These are phyloP conservation scores for Eupelmus urozonus DNA, from an alignment of 2,888 invertebrate species.

Conservation along the genomic window DNA sequence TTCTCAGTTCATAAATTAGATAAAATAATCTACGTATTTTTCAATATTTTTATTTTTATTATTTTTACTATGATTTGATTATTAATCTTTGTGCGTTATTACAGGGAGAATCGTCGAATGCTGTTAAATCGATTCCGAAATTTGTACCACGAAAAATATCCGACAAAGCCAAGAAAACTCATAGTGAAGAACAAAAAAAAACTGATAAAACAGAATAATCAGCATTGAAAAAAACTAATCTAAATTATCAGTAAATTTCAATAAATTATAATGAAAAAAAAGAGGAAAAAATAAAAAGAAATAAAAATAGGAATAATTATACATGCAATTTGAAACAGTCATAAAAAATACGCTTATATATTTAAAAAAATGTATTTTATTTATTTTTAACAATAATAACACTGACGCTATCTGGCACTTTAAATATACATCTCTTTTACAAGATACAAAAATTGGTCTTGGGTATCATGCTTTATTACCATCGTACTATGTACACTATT, in stretches of 20 bases:
- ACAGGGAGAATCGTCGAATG: conserved; percentile 47
- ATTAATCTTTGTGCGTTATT: conserved; percentile 4
- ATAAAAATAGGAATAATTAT: conserved; percentile 12
- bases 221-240: conserved; percentile 2
- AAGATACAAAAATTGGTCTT: conserved; percentile 48
- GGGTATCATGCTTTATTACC: conserved; percentile 3
- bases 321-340: background rate
- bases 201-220: too few species aligned
- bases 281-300: conserved; percentile 27
- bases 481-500: conserved; percentile 8
- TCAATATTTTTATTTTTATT: too few species aligned
- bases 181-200: conserved; percentile 15
- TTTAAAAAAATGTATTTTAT: conserved; percentile 51
- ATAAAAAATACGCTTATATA: conserved; percentile 42
- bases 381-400: conserved; percentile 52
- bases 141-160: conserved; percentile 19
- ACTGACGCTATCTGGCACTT: conserved; percentile 41
- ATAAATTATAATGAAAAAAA: conserved; percentile 16
- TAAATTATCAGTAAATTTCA: background rate
- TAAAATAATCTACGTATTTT: background rate
- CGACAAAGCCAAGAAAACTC: conserved; percentile 35
- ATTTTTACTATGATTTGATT: too few species aligned
- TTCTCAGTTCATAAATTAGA: background rate
- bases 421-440: conserved; percentile 24
- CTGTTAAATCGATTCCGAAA: conserved; percentile 15